Evolutionary conservation across 2,113 vertebrate genomes (phyloP).

Genomic region (Prolemur simus): DNA sequence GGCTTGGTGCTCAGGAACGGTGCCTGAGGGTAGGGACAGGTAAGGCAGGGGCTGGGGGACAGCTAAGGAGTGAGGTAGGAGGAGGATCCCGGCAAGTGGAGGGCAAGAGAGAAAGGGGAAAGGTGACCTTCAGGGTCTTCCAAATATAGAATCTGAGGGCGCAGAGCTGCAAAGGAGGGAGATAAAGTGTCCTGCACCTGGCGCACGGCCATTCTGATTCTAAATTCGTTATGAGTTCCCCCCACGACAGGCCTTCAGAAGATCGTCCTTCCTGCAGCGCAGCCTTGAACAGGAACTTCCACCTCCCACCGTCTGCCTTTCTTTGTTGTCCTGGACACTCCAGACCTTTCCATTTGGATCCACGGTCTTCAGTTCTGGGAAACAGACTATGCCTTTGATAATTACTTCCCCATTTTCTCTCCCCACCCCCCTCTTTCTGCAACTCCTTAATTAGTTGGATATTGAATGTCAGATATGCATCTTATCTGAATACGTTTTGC

Average conservation of each 20-base stretch:
- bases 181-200: not conserved
- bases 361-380: accelerated
- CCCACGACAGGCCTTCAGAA: not conserved
- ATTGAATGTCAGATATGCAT: not conserved
- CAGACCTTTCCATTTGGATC: too few species aligned
- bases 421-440: not conserved
- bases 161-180: not conserved
- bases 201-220: not conserved
- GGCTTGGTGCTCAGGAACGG: not conserved
- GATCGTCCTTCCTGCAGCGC: too few species aligned
- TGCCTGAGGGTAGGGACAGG: not conserved
- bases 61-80: not conserved
- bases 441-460: not conserved
- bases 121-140: not conserved
- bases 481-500: not conserved
- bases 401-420: not conserved
- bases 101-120: not conserved
- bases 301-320: not conserved
- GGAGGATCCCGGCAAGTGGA: not conserved
- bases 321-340: too few species aligned
- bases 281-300: not conserved
- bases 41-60: not conserved
- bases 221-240: not conserved
- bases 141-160: not conserved
- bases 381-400: not conserved